Evolutionary conservation across 2,797 vertebrate genomes (phyloP), one percentile per base, ranked within the genome.

Genomic region (Acropternis orthonyx): DNA sequence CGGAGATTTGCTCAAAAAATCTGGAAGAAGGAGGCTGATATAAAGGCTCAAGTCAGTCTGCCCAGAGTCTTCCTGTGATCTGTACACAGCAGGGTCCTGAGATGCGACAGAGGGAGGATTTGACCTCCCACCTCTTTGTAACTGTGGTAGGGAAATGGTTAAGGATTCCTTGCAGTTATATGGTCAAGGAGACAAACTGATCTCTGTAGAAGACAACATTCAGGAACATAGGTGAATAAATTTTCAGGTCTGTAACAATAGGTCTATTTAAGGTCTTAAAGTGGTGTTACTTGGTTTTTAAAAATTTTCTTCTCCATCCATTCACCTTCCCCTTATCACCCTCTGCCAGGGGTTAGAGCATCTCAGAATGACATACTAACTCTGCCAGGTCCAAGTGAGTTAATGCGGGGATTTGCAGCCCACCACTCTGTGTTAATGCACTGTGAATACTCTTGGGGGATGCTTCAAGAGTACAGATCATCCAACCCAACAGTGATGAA

Each of bases 1-100:
- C 32, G 63, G 26, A 61, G 26, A 78, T 51, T 61, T 85, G 7
- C 17, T 58, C 9, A 28, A 55, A 78, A 36, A 23, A 58, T 48
- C 49, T 63, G 37, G 10, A 56, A 89, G 36, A 66, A 85, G 9
- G 4, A 8, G 36, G 26, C 4, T 54, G 18, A 61, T 28, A 28
- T 1, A 56, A 87, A 71, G 3, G 5, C 0, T 0, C 8, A 43
- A 2, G 10, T 62, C 23, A 6, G 7, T 12, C 61, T 74, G 46
- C 18, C 36, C 20, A 46, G 49, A 17, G 5, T 78, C 51, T 49
- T 32, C 9, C 37, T 73, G 36, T 62, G 32, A 28, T 6, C 36
- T 65, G 18, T 28, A 14, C 27, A 77, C 37, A 37, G 32, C 34
- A 58, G 41, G 6, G 9, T 59, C 30, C 51, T 62, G 51, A 51